phyloP scores from a whole-genome alignment of 2,797 vertebrate species.

The Merluccius polli region DNA sequence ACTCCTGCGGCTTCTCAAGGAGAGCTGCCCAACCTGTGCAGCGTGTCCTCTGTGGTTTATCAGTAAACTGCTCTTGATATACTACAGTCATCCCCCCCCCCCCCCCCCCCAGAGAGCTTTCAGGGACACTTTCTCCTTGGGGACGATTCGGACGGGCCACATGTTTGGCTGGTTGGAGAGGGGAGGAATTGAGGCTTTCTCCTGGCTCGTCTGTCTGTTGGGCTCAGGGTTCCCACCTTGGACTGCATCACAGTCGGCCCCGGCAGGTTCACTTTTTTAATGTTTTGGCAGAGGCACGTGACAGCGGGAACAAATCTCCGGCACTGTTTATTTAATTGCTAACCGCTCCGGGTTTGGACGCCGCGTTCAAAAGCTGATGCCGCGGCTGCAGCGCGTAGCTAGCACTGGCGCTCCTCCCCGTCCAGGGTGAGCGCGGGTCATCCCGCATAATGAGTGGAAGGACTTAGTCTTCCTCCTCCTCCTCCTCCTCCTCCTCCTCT shows the following conservation, averaged over 20 bases:
- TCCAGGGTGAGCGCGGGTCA: conserved; percentile 57
- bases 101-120: conserved; percentile 55
- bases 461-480: conserved; percentile 61
- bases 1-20: conserved; percentile 26
- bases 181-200: conserved; percentile 53
- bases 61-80: conserved; percentile 57
- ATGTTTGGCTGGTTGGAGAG: conserved; percentile 58
- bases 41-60: conserved; percentile 58
- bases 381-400: conserved; percentile 36
- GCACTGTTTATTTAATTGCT: conserved; percentile 67
- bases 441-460: conserved; percentile 68
- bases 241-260: conserved; percentile 47
- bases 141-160: conserved; percentile 31
- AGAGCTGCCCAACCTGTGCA: conserved; percentile 39
- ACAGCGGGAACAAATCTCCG: conserved; percentile 64
- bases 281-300: conserved; percentile 57
- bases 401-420: conserved; percentile 41
- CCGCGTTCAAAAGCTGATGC: conserved; percentile 52
- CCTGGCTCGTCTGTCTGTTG: conserved; percentile 49
- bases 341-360: conserved; percentile 61
- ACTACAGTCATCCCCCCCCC: conserved; percentile 55
- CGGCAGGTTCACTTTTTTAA: conserved; percentile 27
- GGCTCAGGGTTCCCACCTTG: conserved; percentile 59
- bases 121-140: not conserved
- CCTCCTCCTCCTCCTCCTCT: conserved; percentile 20